phyloP scores from a whole-genome alignment of 23 tunicate species.

The Trididemnum nubilum region DNA sequence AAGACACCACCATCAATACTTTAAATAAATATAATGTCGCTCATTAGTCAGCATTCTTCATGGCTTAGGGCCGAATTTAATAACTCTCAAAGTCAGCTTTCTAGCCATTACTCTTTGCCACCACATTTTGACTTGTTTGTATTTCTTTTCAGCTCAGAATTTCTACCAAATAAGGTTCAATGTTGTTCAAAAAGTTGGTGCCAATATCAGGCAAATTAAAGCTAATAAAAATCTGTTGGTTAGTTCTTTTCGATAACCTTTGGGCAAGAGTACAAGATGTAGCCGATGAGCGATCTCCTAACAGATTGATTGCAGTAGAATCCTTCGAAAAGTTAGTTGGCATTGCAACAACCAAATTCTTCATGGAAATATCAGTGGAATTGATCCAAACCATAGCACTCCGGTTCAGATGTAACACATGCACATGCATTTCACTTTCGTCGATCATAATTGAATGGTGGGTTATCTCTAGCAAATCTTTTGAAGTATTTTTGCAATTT shows the following conservation, averaged over 20 bases:
- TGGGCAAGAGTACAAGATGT: slow-evolving; percentile 34
- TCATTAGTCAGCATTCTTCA: too few species aligned
- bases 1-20: too few species aligned
- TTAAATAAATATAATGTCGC: too few species aligned
- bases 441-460: slow-evolving; percentile 14
- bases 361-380: slow-evolving; percentile 18
- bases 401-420: slow-evolving; percentile 24
- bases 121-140: neutral
- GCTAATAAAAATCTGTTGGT: slow-evolving; percentile 47
- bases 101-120: too few species aligned
- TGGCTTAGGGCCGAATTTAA: too few species aligned
- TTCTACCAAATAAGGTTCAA: slow-evolving; percentile 11
- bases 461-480: neutral
- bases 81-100: too few species aligned
- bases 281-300: slow-evolving; percentile 13
- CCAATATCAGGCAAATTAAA: slow-evolving; percentile 41
- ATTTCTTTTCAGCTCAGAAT: neutral
- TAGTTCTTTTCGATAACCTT: slow-evolving; percentile 30
- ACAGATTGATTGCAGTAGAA: slow-evolving; percentile 22
- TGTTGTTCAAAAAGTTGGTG: neutral
- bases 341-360: slow-evolving; percentile 47
- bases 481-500: too few species aligned
- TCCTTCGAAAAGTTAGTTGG: slow-evolving; percentile 12
- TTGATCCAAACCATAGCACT: slow-evolving; percentile 44
- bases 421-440: slow-evolving; percentile 27